A percentile compares a stretch with the other conserved stretches of the same genome.
Evolutionary conservation across 2,888 invertebrate genomes (phyloP).

Genomic region (Nemurella pictetii): DNA sequence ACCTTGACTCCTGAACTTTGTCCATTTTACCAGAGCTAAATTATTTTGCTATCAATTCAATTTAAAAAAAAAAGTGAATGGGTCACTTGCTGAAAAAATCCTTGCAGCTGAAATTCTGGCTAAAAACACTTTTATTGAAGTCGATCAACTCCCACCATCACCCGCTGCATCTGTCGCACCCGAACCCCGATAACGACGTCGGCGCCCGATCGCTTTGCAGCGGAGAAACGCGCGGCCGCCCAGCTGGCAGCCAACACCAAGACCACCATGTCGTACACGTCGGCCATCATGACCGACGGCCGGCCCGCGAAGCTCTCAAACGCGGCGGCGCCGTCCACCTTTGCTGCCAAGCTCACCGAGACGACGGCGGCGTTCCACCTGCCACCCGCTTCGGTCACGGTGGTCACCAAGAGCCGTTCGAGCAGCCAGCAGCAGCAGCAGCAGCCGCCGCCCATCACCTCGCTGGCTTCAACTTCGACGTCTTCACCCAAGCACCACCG

Average conservation of each 20-base stretch:
- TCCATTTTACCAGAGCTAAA: too few relatives aligned
- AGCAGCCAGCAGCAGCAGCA: slow-evolving; percentile 22
- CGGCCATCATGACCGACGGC: slow-evolving; percentile 60
- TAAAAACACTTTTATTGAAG: too few relatives aligned
- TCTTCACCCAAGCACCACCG: slow-evolving; percentile 52
- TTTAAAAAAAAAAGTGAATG: too few relatives aligned
- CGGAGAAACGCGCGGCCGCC: slow-evolving; percentile 54
- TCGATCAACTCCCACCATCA: too few relatives aligned
- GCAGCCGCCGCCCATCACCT: slow-evolving; percentile 20
- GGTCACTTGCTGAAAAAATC: too few relatives aligned
- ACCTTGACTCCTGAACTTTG: too few relatives aligned
- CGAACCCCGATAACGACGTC: neutral
- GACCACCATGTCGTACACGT: slow-evolving; percentile 61
- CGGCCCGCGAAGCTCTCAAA: slow-evolving; percentile 52
- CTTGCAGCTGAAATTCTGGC: too few relatives aligned
- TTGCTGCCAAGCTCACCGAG: slow-evolving; percentile 73
- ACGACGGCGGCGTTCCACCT: slow-evolving; percentile 51
- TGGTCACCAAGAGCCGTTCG: slow-evolving; percentile 29
- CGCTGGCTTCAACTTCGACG: slow-evolving; percentile 45
- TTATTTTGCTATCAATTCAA: too few relatives aligned
- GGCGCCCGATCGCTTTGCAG: slow-evolving; percentile 46
- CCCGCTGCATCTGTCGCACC: too few relatives aligned
- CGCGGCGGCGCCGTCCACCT: slow-evolving; percentile 67
- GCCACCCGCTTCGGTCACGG: slow-evolving; percentile 34
- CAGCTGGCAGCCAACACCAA: slow-evolving; percentile 55